These are phyloP conservation scores for Laupala kohalensis DNA, from an alignment of 1,140 invertebrate genomes.

Conservation along the genomic window DNA sequence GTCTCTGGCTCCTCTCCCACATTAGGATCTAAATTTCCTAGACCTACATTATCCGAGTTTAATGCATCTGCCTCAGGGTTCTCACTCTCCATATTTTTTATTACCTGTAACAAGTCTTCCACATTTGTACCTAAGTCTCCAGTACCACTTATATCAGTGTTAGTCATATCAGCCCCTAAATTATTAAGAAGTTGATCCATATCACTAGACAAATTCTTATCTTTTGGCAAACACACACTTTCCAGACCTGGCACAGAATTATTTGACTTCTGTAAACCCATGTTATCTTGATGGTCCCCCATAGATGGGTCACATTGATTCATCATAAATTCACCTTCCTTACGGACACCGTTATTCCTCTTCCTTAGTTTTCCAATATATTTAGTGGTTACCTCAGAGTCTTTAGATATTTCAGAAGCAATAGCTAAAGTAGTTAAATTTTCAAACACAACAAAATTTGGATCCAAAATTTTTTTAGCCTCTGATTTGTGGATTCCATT, in stretches of 20 bases:
- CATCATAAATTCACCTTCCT: slow-evolving; percentile 30
- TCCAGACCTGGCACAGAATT: not conserved
- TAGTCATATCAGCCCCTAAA: slow-evolving; percentile 12
- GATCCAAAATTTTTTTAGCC: not conserved
- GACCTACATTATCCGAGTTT: slow-evolving; percentile 2
- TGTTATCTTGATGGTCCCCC: slow-evolving; percentile 48
- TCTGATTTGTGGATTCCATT: not conserved
- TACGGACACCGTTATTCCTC: not conserved
- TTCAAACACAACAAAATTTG: slow-evolving; percentile 1
- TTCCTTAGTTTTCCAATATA: not conserved
- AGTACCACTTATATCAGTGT: slow-evolving; percentile 5
- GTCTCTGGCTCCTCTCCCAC: slow-evolving; percentile 33
- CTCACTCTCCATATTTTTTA: slow-evolving; percentile 12
- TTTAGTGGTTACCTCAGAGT: not conserved
- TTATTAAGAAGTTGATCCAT: slow-evolving; percentile 15
- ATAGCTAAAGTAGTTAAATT: slow-evolving; percentile 15
- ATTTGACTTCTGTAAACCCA: slow-evolving; percentile 36
- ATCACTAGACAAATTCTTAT: slow-evolving; percentile 14
- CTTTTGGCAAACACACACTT: slow-evolving; percentile 8
- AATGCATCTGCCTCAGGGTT: slow-evolving; percentile 5
- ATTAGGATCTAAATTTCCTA: slow-evolving; percentile 18
- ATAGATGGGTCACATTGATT: slow-evolving; percentile 36
- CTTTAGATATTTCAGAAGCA: slow-evolving; percentile 10
- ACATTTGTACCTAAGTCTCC: slow-evolving; percentile 11
- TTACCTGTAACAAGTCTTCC: slow-evolving; percentile 13